Base-by-base conservation (phyloP, 2,797 vertebrate genomes). In the Artibeus lituratus region DNA sequence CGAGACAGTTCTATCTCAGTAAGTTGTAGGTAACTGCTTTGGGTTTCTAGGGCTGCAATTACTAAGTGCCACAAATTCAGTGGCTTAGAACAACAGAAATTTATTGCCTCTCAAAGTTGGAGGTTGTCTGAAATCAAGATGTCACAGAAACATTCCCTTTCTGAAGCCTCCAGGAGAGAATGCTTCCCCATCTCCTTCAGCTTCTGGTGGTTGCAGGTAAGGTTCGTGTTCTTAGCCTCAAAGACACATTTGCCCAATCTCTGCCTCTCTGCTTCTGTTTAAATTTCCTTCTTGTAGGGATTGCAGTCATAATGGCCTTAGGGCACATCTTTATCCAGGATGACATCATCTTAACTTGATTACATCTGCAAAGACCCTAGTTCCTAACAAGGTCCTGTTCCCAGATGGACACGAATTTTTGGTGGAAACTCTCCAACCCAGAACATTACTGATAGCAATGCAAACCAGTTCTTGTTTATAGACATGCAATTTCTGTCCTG, bases 181-280 rank as follows among this genome's bases (percentile, higher is more conserved):
- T 2, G 26, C 59, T 16, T 82, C 21, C 1, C 4, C 1, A 0
- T 26, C 35, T 51, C 21, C 3, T 47, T 9, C 32, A 35, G 57
- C 6, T 22, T 57, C 67, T 2, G 18, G 57, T 19, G 21, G 42
- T 35, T 15, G 76, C 76, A 8, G 1, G 11, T 2, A 16, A 7
- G 10, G n/a, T 57, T n/a, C 8, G 10, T 55, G 32, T 5, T 35
- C 47, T 9, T 39, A 35, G 47, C 53, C 55, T n/a, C 16, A 2
- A 1, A 35, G 86, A 37, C 0, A 0, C 29, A 12, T 67, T 32
- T 10, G 21, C 42, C 47, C 24, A 1, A 3, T 7, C 42, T 35
- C 62, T 14, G 29, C 18, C 26, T 49, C 73, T 35, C 10, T 32
- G 51, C 39, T 5, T 26, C 81, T 15, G n/a, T 47, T 83, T 42